phyloP scores from a whole-genome alignment of 64 coral and sea anemone genomes.

The Pocillopora verrucosa region DNA sequence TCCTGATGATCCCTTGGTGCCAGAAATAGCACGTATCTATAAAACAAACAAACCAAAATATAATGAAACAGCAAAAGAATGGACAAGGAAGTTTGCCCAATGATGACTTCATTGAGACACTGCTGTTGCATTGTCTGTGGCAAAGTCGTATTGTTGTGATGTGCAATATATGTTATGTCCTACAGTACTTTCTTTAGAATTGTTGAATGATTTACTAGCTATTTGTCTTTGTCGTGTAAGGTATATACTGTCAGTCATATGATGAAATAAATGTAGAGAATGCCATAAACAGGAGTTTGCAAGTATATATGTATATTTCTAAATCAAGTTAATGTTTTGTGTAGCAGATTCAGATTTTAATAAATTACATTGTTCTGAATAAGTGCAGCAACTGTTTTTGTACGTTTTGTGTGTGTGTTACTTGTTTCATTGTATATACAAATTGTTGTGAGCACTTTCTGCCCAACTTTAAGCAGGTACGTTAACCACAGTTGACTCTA shows the following conservation, averaged over 20 bases:
- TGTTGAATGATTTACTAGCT: conserved; percentile 12
- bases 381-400: neutral
- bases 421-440: conserved; percentile 28
- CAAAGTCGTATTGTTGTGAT: neutral
- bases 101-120: conserved; percentile 16
- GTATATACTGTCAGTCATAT: neutral
- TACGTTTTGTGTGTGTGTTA: neutral
- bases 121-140: neutral
- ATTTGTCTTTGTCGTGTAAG: neutral
- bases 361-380: neutral
- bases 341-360: conserved; percentile 17
- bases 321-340: neutral
- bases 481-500: neutral
- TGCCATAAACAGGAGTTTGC: neutral
- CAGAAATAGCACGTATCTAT: conserved; percentile 66
- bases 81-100: conserved; percentile 67
- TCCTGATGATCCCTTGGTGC: conserved; percentile 79
- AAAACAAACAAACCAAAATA: conserved; percentile 66
- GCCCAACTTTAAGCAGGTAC: neutral
- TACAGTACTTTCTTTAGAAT: neutral
- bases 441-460: neutral
- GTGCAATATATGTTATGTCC: conserved; percentile 17
- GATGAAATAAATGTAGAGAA: neutral
- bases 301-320: neutral
- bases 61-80: conserved; percentile 43